A percentile compares a stretch with the other conserved stretches of the same genome.
Conservation (phyloP, 2,113 vertebrate species). For the Oceanites oceanicus region DNA sequence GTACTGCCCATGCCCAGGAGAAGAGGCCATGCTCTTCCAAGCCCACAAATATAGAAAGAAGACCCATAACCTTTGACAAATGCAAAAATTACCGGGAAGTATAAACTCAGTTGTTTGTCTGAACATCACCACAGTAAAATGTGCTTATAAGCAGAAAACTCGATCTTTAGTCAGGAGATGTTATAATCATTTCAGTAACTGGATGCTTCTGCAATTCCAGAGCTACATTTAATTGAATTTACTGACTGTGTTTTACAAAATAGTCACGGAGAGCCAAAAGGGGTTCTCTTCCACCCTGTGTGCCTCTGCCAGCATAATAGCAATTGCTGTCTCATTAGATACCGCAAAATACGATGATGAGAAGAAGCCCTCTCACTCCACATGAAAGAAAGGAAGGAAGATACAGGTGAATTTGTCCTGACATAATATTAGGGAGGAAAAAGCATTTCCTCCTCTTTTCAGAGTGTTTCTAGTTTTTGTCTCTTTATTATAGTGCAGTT, state of each 20-base stretch:
- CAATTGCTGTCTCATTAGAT: background rate
- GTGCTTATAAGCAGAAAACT: conserved; percentile 1
- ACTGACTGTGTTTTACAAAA: background rate
- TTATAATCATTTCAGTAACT: background rate
- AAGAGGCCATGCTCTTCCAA: background rate
- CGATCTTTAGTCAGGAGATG: background rate
- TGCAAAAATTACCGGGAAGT: background rate
- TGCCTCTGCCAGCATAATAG: background rate
- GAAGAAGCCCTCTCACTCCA: background rate
- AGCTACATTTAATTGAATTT: background rate
- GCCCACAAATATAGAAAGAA: background rate
- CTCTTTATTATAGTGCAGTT: background rate
- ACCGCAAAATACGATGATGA: background rate
- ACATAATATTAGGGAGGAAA: background rate
- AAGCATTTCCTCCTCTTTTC: background rate
- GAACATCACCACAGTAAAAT: background rate
- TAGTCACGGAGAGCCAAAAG: background rate
- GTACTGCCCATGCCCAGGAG: background rate
- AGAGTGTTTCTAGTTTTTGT: background rate
- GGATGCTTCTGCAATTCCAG: background rate
- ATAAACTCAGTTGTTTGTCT: background rate
- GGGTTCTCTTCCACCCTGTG: background rate
- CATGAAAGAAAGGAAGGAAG: background rate
- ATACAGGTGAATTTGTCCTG: background rate
- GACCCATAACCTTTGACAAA: background rate